A percentile compares a stretch with the other conserved stretches of the same genome.
Evolutionary conservation across 1,140 invertebrate species (phyloP).

Genomic region (Drosophila tani): DNA sequence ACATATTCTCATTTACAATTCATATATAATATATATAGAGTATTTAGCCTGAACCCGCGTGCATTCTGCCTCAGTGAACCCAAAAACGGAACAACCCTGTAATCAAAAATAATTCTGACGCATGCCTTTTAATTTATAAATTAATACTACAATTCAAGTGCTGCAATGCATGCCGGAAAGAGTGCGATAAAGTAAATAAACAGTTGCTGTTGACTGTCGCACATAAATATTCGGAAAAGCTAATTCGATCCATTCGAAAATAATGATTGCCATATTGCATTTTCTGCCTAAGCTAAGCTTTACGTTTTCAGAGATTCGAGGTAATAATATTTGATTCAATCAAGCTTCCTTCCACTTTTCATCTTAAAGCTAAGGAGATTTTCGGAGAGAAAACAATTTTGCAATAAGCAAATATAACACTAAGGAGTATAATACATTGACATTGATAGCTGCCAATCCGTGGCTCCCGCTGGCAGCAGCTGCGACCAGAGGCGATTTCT

Average conservation of each 20-base stretch:
- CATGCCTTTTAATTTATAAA: background rate
- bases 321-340: slow-evolving; percentile 12
- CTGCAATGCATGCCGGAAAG: background rate
- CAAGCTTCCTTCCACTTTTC: slow-evolving; percentile 6
- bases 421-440: slow-evolving; percentile 2
- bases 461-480: slow-evolving; percentile 6
- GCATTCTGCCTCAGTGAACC: slow-evolving; percentile 1
- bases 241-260: slow-evolving; percentile 7
- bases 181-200: background rate
- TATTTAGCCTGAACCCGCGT: background rate
- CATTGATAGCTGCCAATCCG: background rate
- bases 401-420: slow-evolving; percentile 1
- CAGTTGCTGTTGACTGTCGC: background rate
- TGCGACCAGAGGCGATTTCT: slow-evolving; percentile 45
- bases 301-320: slow-evolving; percentile 20
- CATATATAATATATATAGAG: background rate
- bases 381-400: slow-evolving; percentile 10
- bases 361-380: slow-evolving; percentile 37
- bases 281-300: slow-evolving; percentile 8
- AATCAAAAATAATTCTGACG: background rate
- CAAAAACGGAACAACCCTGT: slow-evolving; percentile 1
- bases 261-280: slow-evolving; percentile 8
- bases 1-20: slow-evolving; percentile 12
- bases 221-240: background rate
- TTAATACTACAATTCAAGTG: background rate